These are phyloP conservation scores for Drosophila parvula DNA, from an alignment of 1,140 invertebrate species.

Conservation along the genomic window DNA sequence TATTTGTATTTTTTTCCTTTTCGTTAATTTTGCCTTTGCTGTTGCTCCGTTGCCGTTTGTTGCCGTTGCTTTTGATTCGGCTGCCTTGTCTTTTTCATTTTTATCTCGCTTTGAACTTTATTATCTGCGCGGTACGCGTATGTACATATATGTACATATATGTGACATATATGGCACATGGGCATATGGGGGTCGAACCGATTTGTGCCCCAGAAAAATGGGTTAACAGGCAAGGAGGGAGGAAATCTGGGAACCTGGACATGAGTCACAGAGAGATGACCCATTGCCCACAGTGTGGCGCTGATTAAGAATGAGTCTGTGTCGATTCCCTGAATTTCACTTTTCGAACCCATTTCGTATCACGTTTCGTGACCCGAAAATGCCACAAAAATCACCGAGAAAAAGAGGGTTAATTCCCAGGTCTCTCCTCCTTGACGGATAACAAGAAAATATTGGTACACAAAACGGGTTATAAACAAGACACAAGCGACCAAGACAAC, in stretches of 20 bases:
- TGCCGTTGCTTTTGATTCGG: conserved; percentile 12
- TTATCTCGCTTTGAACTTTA: conserved; percentile 57
- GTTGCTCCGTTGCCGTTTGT: conserved; percentile 5
- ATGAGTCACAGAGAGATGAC: conserved; percentile 26
- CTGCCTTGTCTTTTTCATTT: conserved; percentile 31
- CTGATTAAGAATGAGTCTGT: conserved; percentile 31
- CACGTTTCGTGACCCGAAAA: conserved; percentile 23
- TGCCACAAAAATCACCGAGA: conserved; percentile 9
- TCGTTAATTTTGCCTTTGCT: conserved; percentile 45
- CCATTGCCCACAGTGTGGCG: conserved; percentile 17
- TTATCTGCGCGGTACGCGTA: conserved; percentile 46
- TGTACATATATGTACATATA: conserved; percentile 9
- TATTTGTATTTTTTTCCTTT: conserved; percentile 14
- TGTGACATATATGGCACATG: conserved; percentile 48
- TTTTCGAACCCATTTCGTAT: conserved; percentile 27
- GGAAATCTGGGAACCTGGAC: conserved; percentile 3
- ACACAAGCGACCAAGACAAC: not conserved
- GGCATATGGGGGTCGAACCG: conserved; percentile 43
- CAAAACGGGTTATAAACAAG: conserved; percentile 29
- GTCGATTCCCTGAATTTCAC: conserved; percentile 45
- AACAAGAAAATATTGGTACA: conserved; percentile 8
- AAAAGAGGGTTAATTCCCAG: conserved; percentile 15
- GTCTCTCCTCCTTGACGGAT: conserved; percentile 3
- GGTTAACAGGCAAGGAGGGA: conserved; percentile 12
- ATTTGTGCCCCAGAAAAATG: conserved; percentile 41